phyloP scores from a whole-genome alignment of 2,113 vertebrate species.

The Eubucco bourcierii region DNA sequence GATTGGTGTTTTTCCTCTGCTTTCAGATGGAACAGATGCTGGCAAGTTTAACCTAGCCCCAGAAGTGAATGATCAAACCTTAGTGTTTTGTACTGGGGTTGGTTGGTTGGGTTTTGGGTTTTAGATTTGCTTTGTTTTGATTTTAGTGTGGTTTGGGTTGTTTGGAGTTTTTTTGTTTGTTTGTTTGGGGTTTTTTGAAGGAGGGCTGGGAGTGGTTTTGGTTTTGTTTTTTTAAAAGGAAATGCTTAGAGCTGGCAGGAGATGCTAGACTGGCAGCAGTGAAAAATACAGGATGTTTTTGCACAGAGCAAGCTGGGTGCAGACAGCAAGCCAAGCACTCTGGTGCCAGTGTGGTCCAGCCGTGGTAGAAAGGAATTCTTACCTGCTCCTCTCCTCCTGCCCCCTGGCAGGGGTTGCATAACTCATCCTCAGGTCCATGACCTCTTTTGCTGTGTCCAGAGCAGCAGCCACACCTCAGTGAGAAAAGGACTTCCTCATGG shows the following conservation, averaged over 20 bases:
- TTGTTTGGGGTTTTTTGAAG: background rate
- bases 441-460: background rate
- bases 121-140: background rate
- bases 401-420: background rate
- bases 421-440: accelerated
- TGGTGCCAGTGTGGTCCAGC: background rate
- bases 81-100: too few relatives aligned
- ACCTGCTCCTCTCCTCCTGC: background rate
- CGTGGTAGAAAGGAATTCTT: accelerated
- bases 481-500: background rate
- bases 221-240: background rate
- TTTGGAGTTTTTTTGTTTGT: too few relatives aligned
- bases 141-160: too few relatives aligned
- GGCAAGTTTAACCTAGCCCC: background rate
- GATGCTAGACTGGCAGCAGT: background rate
- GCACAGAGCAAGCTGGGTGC: background rate
- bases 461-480: background rate
- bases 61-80: conserved; percentile 1
- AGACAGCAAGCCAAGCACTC: background rate
- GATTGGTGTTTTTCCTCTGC: background rate
- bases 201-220: too few relatives aligned
- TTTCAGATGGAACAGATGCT: conserved; percentile 17
- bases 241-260: conserved; percentile 39
- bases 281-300: conserved; percentile 49
- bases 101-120: too few relatives aligned